These are phyloP conservation scores for Drosophila pseudotalamancana DNA, from an alignment of 2,888 invertebrate genomes.

Conservation along the genomic window DNA sequence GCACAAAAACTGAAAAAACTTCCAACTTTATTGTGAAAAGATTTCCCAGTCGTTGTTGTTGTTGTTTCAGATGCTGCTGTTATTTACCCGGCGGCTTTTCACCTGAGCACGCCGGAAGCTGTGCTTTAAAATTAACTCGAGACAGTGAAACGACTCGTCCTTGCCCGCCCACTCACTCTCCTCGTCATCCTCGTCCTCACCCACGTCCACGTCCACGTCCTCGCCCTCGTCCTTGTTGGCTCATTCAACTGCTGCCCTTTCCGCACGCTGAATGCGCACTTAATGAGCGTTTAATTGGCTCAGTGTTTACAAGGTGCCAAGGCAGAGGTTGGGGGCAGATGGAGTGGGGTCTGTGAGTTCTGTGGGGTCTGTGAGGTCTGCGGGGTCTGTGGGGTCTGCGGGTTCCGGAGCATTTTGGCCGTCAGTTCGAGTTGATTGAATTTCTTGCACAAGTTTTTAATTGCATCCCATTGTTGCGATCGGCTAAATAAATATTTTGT, in stretches of 20 bases:
- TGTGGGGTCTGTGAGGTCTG: background rate
- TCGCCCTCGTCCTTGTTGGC: background rate
- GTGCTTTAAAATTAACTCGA: conserved; percentile 68
- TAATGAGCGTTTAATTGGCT: conserved; percentile 77
- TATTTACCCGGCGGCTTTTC: conserved; percentile 32
- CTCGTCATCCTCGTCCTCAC: background rate
- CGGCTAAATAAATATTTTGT: conserved; percentile 24
- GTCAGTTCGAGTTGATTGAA: conserved; percentile 55
- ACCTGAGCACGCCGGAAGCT: conserved; percentile 43
- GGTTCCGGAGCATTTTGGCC: conserved; percentile 18
- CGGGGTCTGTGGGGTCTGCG: background rate
- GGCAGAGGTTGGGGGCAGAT: background rate
- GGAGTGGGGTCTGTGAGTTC: background rate
- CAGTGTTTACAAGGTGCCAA: conserved; percentile 68
- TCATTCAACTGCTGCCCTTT: conserved; percentile 27
- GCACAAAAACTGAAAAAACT: conserved; percentile 16
- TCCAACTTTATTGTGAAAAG: conserved; percentile 27
- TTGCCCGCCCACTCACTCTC: conserved; percentile 3
- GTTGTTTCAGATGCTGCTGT: conserved; percentile 3
- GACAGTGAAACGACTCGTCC: conserved; percentile 48
- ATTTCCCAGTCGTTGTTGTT: conserved; percentile 13
- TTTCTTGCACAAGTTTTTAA: conserved; percentile 68
- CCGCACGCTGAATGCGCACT: conserved; percentile 61
- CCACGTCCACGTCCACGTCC: background rate
- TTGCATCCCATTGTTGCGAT: conserved; percentile 62